Base-by-base conservation (phyloP, 2,113 vertebrate species). In the Arenaria interpres region DNA sequence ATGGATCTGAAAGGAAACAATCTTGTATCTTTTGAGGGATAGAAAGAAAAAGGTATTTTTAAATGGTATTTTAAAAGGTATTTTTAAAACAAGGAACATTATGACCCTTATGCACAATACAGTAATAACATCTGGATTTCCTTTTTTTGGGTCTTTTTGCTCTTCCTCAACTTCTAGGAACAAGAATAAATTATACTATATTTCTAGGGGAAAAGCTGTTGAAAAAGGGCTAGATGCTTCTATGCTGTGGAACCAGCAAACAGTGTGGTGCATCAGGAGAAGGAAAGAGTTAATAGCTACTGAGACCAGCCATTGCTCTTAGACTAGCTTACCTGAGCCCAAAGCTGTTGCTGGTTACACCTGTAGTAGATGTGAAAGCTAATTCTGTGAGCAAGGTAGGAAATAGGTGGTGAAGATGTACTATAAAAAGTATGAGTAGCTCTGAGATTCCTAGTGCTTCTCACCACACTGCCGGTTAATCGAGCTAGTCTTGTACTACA, bases 241-340 rank as follows among this genome's bases (percentile, higher is more conserved):
- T 33, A 0, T 83, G 21, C 28, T 67, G 33, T 0, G 0, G 35
- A 76, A 48, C 8, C 27, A 48, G 33, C 10, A n/a, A 59, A 25
- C 16, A 50, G 28, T n/a, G 39, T 28, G 56, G 32, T 56, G 27
- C 21, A 41, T 16, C 24, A 75, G 56, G 30, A 88, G 43, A 85
- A 69, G 39, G 33, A 72, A 83, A 80, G 19, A 43, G 10, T 27
- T 48, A 77, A 59, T 8, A 46, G 18, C 41, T 77, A 1, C 50
- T 33, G 41, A 89, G 51, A 51, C 27, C 50, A 71, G 16, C 4
- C 30, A n/a, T 35, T 25, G 12, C 33, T 56, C 1, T 7, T 51
- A 60, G 32, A 32, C 14, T 43, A 22, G 9, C 3, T 67, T 57
- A 35, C 20, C 64, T 53, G 30, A 69, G 9, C 28, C 23, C 78